Base-by-base conservation (phyloP, 2,797 vertebrate genomes). In the Acestrorhynchus altus region DNA sequence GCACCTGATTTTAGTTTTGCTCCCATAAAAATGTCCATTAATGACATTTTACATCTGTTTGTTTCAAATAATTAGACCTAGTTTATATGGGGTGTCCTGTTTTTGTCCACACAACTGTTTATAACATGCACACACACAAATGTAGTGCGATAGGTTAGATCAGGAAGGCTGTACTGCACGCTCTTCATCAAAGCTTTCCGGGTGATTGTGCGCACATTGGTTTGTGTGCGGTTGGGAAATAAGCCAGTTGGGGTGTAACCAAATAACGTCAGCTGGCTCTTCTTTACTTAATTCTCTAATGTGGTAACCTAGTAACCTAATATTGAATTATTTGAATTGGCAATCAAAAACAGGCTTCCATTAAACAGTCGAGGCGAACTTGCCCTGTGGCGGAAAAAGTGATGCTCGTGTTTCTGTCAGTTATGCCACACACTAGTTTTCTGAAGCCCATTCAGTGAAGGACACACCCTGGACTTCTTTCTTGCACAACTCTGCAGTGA, bases 261-360 rank as follows among this genome's bases (percentile, higher is more conserved):
- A 72, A 64, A 79, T 65, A 60, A 71, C 44, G 35, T 82, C 76
- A 77, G 69, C 73, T 56, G 42, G 47, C 79, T 82, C 76, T 26
- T 80, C 83, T 78, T 86, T 71, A 85, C 86, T 86, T 78, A 79
- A 88, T 83, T 6, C 40, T 51, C 75, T 87, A 81, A 87, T 83
- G 65, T 72, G 44, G 69, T 89, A 86, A 89, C 81, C 84, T 68
- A 85, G 88, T 89, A 84, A 83, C 72, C 28, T 76, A 81, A 83
- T 78, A 83, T 77, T 74, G 12, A 81, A 74, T 80, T 60, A 90
- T 88, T 84, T 6, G 40, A 89, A 87, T 89, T 77, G 66, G 35
- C 40, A 42, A 85, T 71, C 77, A 80, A 76, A 89, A 86, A 78
- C 81, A 83, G 75, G n/a, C 16, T 9, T 75, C 18, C 31, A n/a